Base-by-base conservation (phyloP, 2,888 invertebrate species). In the Ophioninae sp. region DNA sequence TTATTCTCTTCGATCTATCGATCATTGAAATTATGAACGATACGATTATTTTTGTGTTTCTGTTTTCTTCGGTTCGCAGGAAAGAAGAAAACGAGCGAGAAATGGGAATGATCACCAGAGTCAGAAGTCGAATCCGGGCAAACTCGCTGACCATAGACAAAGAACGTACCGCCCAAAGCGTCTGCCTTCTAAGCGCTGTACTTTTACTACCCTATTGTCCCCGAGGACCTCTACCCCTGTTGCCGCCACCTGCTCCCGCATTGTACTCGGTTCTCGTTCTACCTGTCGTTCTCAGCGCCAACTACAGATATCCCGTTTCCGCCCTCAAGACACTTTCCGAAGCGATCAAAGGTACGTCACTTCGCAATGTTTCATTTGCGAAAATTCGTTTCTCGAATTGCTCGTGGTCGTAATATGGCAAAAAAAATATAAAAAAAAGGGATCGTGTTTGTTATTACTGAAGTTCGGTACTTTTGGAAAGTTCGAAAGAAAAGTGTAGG, bases 101-200 rank as follows among this genome's bases (percentile, higher is more conserved):
- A 86, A 96, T 96, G 96, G 96, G 96, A 75, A 96, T 96, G 95
- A 96, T 96, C 89, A 95, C 95, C 50, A 94, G 96, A 89, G 95
- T 96, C 88, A 94, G 96, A 68, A 95, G 95, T n/a, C 94, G 96
- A 81, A 94, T 96, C 69, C 94, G 95, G 88, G 94, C 95, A 90
- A 94, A 95, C 90, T 95, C 95, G 59, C 93, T 95, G 91, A 94
- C 95, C 83, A 94, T 95, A 87, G 94, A 95, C 50, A 95, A 95
- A 87, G 95, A 96, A 88, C 95, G 95, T 93, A 95, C 95, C 80
- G 95, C 96, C 7, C 95, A 96, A 91, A 96, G 95, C 86, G 96
- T 96, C 79, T 96, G 96, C 93, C 93, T 96, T 61, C 91, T 96
- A 62, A 95, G 96, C 0, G 93, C 96, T 85, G 94, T 96, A n/a